These are phyloP conservation scores for Nematostella vectensis DNA, from an alignment of 92 coral and sea anemone species.

Conservation along the genomic window DNA sequence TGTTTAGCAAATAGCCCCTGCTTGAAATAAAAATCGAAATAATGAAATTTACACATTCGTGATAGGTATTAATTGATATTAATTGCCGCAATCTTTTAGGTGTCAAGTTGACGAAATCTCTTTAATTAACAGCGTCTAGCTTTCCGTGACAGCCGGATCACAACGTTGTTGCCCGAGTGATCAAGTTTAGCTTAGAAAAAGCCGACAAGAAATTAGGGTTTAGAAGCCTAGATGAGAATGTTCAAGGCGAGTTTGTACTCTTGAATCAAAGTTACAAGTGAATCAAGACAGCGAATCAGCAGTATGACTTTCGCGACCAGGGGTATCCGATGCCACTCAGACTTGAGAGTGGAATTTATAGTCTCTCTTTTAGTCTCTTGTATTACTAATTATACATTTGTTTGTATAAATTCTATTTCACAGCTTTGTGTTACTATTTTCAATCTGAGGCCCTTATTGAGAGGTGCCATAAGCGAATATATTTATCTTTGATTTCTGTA, in stretches of 20 bases:
- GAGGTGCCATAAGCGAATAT: background rate
- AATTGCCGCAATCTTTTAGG: conserved; percentile 99
- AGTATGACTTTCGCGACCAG: too few species aligned
- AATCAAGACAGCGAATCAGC: too few species aligned
- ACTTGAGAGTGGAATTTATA: background rate
- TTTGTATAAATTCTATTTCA: conserved; percentile 1
- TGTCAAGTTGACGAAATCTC: conserved; percentile 78
- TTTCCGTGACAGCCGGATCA: conserved; percentile 70
- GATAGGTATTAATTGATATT: conserved; percentile 95
- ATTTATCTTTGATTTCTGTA: background rate
- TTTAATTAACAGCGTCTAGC: conserved; percentile 90
- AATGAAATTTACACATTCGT: conserved; percentile 99
- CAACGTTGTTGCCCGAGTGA: conserved; percentile 46
- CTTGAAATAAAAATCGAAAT: conserved; percentile 60
- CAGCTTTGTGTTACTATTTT: background rate
- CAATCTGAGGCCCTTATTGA: too few species aligned
- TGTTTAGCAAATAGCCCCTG: conserved; percentile 42
- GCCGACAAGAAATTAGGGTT: conserved; percentile 7
- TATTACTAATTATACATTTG: background rate
- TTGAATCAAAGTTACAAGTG: too few species aligned
- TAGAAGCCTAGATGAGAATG: too few species aligned
- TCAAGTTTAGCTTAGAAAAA: conserved; percentile 34
- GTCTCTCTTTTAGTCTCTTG: too few species aligned
- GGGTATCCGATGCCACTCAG: too few species aligned
- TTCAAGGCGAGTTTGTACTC: too few species aligned